A percentile compares a stretch with the other conserved stretches of the same genome.
These are phyloP conservation scores for Mellivora capensis DNA, from an alignment of 2,113 vertebrate genomes.

Conservation along the genomic window DNA sequence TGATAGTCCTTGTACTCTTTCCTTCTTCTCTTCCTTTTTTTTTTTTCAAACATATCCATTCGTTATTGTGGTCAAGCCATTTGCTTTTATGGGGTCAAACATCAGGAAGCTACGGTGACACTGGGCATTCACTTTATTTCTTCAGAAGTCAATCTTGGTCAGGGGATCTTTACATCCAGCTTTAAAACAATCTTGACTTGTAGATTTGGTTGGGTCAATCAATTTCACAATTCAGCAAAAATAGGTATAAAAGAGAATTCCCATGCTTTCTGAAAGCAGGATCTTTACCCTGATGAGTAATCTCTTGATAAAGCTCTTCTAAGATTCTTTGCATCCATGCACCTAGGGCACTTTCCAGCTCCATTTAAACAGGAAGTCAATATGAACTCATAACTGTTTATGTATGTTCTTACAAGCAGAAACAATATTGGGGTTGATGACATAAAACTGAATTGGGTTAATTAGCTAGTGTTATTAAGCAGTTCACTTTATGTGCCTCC, in stretches of 20 bases:
- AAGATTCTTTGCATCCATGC: neutral
- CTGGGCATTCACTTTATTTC: neutral
- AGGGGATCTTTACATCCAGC: neutral
- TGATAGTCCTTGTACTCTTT: neutral
- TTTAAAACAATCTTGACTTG: slow-evolving; percentile 17
- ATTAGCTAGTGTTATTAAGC: neutral
- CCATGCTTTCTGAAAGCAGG: neutral
- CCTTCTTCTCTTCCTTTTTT: neutral
- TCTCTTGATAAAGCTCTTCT: neutral
- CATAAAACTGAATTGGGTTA: slow-evolving; percentile 2
- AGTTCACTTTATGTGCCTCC: neutral
- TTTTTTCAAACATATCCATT: neutral
- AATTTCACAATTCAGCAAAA: neutral
- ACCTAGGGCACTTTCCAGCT: neutral
- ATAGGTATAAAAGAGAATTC: neutral
- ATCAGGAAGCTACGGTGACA: neutral
- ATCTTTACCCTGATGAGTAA: neutral
- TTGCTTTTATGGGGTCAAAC: neutral
- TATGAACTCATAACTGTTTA: neutral
- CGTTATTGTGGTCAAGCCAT: neutral
- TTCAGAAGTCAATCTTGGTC: neutral
- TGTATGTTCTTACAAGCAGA: neutral
- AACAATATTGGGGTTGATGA: neutral
- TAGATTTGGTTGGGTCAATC: neutral
- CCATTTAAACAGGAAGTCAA: neutral